These are phyloP conservation scores for Pipistrellus pygmaeus DNA, from an alignment of 2,797 vertebrate genomes.

Conservation along the genomic window DNA sequence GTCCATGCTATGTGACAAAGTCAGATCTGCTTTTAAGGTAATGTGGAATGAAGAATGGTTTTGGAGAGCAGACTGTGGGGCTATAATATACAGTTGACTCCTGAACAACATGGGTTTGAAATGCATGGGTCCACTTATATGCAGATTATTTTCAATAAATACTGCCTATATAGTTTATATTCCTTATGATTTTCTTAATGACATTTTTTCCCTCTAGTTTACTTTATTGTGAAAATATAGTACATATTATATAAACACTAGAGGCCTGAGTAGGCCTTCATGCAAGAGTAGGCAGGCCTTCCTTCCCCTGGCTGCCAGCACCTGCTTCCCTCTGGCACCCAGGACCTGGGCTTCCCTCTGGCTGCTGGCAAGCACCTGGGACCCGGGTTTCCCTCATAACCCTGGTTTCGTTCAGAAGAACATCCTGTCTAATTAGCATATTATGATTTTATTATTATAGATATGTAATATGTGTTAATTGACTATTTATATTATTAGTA, in stretches of 20 bases:
- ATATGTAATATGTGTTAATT: not conserved
- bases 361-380: no score
- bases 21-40: conserved; percentile 5
- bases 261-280: no score
- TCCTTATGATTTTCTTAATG: not conserved
- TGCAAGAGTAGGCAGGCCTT: no score
- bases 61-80: not conserved
- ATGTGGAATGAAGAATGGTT: not conserved
- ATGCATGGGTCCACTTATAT: not conserved
- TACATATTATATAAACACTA: not conserved
- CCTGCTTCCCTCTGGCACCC: no score
- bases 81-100: not conserved
- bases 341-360: no score
- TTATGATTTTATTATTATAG: no score
- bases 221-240: not conserved
- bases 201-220: not conserved
- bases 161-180: not conserved
- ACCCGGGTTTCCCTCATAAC: no score
- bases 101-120: not conserved
- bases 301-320: no score
- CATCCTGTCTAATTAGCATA: no score
- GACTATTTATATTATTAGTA: not conserved
- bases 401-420: no score
- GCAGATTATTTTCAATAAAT: not conserved
- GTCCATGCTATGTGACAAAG: not conserved